Evolutionary conservation across 2,797 vertebrate species (phyloP).

Genomic region (Sebastes nivosus): DNA sequence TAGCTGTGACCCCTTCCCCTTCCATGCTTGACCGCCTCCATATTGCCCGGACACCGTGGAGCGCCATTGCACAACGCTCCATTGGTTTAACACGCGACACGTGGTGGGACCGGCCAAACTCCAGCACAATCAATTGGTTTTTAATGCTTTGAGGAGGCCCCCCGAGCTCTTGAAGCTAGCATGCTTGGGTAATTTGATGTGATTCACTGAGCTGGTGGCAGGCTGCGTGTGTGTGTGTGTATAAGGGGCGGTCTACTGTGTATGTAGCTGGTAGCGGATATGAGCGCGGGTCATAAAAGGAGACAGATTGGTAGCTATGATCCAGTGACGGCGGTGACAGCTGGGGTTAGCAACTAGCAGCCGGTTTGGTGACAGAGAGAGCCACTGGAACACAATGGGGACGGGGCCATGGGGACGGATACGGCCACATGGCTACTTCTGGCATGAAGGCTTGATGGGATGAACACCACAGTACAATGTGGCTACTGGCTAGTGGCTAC

Average conservation of each 20-base stretch:
- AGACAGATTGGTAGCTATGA: conserved; percentile 70
- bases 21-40: conserved; percentile 59
- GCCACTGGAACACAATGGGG: conserved; percentile 56
- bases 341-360: conserved; percentile 70
- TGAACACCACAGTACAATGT: conserved; percentile 39
- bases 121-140: conserved; percentile 76
- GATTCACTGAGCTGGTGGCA: conserved; percentile 64
- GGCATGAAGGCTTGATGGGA: conserved; percentile 52
- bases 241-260: conserved; percentile 46
- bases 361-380: conserved; percentile 63
- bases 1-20: conserved; percentile 37
- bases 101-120: conserved; percentile 57
- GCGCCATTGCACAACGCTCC: conserved; percentile 51
- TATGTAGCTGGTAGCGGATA: conserved; percentile 46
- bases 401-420: conserved; percentile 56
- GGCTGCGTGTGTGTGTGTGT: conserved; percentile 44
- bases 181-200: conserved; percentile 73
- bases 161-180: conserved; percentile 58
- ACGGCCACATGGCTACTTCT: conserved; percentile 66
- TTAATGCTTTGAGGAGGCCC: conserved; percentile 71
- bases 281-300: conserved; percentile 56
- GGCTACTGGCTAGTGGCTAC: conserved; percentile 35
- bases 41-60: conserved; percentile 66
- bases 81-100: conserved; percentile 64
- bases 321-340: conserved; percentile 62